phyloP scores from a whole-genome alignment of 1,140 invertebrate species.

The Heliconius hewitsoni region DNA sequence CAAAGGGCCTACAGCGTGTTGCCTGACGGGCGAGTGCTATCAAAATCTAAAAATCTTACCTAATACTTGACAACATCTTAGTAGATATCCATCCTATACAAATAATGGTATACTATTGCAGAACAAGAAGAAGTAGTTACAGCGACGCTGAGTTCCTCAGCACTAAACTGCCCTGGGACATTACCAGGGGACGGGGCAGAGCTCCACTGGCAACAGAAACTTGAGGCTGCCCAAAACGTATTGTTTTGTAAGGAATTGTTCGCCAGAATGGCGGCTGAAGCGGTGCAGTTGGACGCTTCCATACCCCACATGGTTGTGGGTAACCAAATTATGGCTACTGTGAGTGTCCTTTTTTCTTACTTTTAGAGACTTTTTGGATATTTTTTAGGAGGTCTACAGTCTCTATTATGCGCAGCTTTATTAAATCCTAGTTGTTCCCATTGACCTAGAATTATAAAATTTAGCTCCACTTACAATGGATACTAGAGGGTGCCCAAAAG shows the following conservation, averaged over 20 bases:
- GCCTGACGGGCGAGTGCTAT: too few relatives aligned
- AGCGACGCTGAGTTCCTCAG: slow-evolving; percentile 88
- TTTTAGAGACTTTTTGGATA: too few relatives aligned
- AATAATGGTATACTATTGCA: slow-evolving; percentile 47
- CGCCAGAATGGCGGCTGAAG: slow-evolving; percentile 95
- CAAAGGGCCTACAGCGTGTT: too few relatives aligned
- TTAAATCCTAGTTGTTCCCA: too few relatives aligned
- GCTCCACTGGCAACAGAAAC: slow-evolving; percentile 95
- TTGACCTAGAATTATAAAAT: too few relatives aligned
- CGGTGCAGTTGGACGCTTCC: slow-evolving; percentile 94
- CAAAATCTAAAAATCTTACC: too few relatives aligned
- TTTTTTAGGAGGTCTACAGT: too few relatives aligned
- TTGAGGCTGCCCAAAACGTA: slow-evolving; percentile 98
- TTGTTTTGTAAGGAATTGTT: slow-evolving; percentile 98
- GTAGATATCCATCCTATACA: too few relatives aligned
- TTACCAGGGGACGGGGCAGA: slow-evolving; percentile 87
- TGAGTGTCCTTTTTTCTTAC: slow-evolving; percentile 70
- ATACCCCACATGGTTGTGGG: slow-evolving; percentile 98
- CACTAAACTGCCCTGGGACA: slow-evolving; percentile 84
- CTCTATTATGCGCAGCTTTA: too few relatives aligned
- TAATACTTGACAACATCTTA: too few relatives aligned
- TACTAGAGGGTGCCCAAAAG: slow-evolving; percentile 96
- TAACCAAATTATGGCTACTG: slow-evolving; percentile 97
- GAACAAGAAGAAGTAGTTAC: slow-evolving; percentile 93
- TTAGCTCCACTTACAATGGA: slow-evolving; percentile 95